Base-by-base conservation (phyloP, 2,113 vertebrate species). In the Plestiodon gilberti region DNA sequence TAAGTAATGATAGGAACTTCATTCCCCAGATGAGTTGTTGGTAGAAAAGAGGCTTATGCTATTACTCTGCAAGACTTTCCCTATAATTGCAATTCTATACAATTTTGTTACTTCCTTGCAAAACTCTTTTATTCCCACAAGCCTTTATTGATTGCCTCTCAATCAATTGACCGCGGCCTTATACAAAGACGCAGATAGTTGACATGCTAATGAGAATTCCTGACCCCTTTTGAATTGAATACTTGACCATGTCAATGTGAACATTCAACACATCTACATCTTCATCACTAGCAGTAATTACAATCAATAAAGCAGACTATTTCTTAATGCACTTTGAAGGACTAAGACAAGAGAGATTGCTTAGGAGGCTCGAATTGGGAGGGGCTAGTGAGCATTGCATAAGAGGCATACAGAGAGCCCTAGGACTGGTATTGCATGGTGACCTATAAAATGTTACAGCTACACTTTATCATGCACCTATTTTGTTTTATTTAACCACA, bases 251-350 rank as follows among this genome's bases (percentile, higher is more conserved):
- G 86, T 82, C 61, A 87, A 48, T 77, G 64, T 82, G 79, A 87
- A 82, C 71, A 82, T 87, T 87, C 25, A 48, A 87, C 69, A 82
- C 79, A 87, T 76, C 86, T 87, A 87, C 80, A 87, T 76, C 73
- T 87, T 87, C 71, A 87, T 76, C 61, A 75, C 71, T 76, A 82
- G 48, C 61, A 82, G 86, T 77, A 87, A 87, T 82, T 87, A 82
- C 59, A 82, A 82, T 87, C 86, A 77, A 87, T 87, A 87, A 82
- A 82, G 25, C 67, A 86, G 52, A 30, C 67, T 43, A 76, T 77
- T 82, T 81, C 86, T 87, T 76, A 87, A 82, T 67, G 40, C 61
- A 75, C 70, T 87, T 87, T 81, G 48, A 74, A 82, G 77, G 65
- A 86, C 59, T 65, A 82, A 76, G 23, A 55, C 43, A n/a, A 82